A percentile compares a stretch with the other conserved stretches of the same genome.
Conservation (phyloP, 2,113 vertebrate species). For the Charina bottae region DNA sequence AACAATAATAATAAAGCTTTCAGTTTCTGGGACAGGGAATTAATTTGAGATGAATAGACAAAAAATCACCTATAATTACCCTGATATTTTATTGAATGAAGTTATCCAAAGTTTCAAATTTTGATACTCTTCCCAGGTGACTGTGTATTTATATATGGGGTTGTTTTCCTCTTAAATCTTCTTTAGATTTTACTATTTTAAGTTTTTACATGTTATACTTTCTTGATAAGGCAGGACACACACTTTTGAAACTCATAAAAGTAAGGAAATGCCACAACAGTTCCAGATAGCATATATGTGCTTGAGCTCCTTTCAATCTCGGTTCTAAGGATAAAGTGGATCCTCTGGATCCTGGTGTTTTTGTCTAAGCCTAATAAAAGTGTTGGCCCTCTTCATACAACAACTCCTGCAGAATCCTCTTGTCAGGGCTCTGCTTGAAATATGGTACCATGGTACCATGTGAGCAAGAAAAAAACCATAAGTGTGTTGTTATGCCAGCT, state of each 20-base stretch:
- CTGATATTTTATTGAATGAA: background rate
- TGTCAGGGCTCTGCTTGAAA: background rate
- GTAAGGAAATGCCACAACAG: background rate
- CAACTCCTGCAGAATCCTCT: background rate
- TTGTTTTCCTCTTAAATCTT: background rate
- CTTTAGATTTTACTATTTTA: background rate
- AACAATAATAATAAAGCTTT: background rate
- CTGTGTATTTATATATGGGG: background rate
- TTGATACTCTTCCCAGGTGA: background rate
- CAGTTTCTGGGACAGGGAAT: background rate
- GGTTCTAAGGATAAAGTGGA: background rate
- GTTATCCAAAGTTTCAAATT: background rate
- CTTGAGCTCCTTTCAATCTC: background rate
- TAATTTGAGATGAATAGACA: background rate
- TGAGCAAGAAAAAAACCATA: background rate
- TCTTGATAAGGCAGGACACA: background rate
- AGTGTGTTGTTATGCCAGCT: background rate
- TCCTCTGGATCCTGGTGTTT: background rate
- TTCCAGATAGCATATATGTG: background rate
- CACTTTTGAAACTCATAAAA: background rate
- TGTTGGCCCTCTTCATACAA: background rate
- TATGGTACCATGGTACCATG: background rate
- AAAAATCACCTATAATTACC: background rate
- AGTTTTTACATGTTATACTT: background rate
- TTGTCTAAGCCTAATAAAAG: background rate